Conservation (phyloP, 2,797 vertebrate genomes). For the Macropodus opercularis region DNA sequence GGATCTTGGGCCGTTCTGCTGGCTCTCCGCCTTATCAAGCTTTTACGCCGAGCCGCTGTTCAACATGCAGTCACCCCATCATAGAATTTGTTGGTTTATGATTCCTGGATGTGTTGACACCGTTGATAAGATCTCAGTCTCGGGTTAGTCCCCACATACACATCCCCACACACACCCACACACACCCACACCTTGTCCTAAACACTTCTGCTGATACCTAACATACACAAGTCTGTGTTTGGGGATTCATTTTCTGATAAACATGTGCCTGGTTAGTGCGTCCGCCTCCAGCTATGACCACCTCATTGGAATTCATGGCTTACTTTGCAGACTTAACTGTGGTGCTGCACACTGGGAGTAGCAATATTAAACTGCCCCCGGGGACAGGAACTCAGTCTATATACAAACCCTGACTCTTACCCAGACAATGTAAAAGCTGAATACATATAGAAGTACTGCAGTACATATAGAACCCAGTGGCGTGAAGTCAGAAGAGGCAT, state of each 20-base stretch:
- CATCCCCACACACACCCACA: background rate
- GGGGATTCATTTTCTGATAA: constrained; percentile 63
- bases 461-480: constrained; percentile 7
- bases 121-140: constrained; percentile 65
- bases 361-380: constrained; percentile 25
- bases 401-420: constrained; percentile 25
- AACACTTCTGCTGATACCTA: constrained; percentile 35
- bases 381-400: constrained; percentile 7
- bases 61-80: constrained; percentile 42
- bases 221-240: constrained; percentile 26
- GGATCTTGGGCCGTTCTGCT: constrained; percentile 26
- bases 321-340: constrained; percentile 39
- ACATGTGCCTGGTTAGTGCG: constrained; percentile 13
- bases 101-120: constrained; percentile 59
- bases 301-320: constrained; percentile 56
- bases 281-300: constrained; percentile 33
- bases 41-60: constrained; percentile 40
- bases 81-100: constrained; percentile 63
- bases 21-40: constrained; percentile 45
- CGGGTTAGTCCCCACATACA: constrained; percentile 31
- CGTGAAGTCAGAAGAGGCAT: constrained; percentile 54
- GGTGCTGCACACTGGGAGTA: constrained; percentile 25
- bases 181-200: background rate
- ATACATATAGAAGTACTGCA: constrained; percentile 12
- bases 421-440: constrained; percentile 15